phyloP scores from a whole-genome alignment of 2,797 vertebrate species.

The Ptychobarbus kaznakovi region DNA sequence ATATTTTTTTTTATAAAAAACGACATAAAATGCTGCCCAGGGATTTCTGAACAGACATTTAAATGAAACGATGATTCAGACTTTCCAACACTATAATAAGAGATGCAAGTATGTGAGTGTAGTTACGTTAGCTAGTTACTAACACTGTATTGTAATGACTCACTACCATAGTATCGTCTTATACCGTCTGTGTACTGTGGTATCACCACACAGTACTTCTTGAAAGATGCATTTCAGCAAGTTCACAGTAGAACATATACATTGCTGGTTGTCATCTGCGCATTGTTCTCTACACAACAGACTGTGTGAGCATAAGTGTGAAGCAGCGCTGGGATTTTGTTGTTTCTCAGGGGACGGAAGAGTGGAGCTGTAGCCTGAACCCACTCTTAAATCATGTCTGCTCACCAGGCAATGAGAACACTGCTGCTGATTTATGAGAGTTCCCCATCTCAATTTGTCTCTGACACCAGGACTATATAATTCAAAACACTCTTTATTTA shows the following conservation, averaged over 20 bases:
- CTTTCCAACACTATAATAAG: neutral
- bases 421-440: constrained; percentile 77
- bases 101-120: neutral
- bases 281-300: constrained; percentile 46
- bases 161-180: neutral
- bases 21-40: too few relatives aligned
- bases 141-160: neutral
- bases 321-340: constrained; percentile 45
- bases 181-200: neutral
- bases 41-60: neutral
- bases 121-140: neutral
- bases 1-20: neutral
- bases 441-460: constrained; percentile 78
- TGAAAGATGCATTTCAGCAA: neutral
- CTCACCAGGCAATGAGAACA: constrained; percentile 73
- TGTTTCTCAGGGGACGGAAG: constrained; percentile 56
- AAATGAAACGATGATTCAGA: neutral
- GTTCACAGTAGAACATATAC: constrained; percentile 15
- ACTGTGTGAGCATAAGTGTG: constrained; percentile 36
- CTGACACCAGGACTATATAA: constrained; percentile 75
- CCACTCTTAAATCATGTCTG: constrained; percentile 75
- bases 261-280: neutral
- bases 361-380: constrained; percentile 65
- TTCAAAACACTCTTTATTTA: constrained; percentile 77
- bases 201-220: neutral